phyloP scores from a whole-genome alignment of 2,888 invertebrate species.

The Romanomermis culicivorax region DNA sequence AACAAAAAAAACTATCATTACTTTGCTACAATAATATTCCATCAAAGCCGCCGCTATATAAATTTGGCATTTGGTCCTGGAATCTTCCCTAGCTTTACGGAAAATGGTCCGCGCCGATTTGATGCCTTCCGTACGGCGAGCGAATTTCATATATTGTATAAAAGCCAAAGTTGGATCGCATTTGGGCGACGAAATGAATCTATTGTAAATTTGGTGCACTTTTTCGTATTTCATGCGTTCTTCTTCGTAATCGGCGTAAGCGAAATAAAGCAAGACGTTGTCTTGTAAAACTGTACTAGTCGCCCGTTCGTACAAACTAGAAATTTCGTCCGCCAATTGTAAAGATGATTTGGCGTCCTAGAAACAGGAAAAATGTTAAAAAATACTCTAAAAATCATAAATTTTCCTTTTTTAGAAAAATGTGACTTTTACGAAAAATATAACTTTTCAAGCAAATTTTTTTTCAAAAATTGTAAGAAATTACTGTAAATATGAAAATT shows the following conservation, averaged over 20 bases:
- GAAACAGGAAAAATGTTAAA: no score
- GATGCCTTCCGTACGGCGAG: conserved; percentile 85
- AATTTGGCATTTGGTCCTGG: conserved; percentile 59
- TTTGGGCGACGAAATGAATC: conserved; percentile 62
- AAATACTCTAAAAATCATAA: background rate
- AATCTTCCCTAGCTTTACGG: conserved; percentile 77
- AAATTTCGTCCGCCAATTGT: conserved; percentile 52
- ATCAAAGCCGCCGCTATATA: conserved; percentile 90
- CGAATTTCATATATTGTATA: conserved; percentile 98
- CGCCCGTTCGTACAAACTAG: conserved; percentile 79
- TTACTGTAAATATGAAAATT: no score
- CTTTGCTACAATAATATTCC: conserved; percentile 96
- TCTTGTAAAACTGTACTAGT: conserved; percentile 66
- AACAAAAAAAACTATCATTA: no score
- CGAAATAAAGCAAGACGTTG: conserved; percentile 82
- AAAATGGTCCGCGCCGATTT: conserved; percentile 84
- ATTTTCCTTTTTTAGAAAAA: background rate
- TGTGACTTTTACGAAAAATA: no score
- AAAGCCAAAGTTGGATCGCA: conserved; percentile 89
- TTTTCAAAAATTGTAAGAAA: no score
- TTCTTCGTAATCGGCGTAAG: conserved; percentile 96
- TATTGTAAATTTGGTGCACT: conserved; percentile 82
- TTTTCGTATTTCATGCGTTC: conserved; percentile 74
- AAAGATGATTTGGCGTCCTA: conserved; percentile 11
- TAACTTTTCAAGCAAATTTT: no score